Percentiles rank a stretch among this genome's conserved stretches.
Evolutionary conservation across 35 echinoderm and acorn worm species (phyloP).

Genomic region (Lytechinus variegatus): DNA sequence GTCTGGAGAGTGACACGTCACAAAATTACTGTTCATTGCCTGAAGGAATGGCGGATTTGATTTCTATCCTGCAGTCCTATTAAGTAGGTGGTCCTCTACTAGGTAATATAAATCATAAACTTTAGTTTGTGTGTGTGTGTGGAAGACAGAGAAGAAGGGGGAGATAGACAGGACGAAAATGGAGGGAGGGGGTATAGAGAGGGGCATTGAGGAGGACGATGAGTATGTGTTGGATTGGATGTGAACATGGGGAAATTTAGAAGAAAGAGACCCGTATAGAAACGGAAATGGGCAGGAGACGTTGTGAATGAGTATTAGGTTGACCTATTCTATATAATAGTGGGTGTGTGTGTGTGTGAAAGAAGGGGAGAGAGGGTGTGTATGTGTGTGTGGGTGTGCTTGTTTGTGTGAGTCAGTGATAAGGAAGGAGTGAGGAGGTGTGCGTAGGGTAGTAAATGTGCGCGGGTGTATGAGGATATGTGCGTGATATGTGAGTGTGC

Average conservation of each 20-base stretch:
- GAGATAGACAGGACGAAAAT: neutral
- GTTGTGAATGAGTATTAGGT: too few relatives aligned
- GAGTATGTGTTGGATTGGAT: too few relatives aligned
- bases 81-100: constrained; percentile 16
- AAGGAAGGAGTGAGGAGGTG: neutral
- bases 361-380: too few relatives aligned
- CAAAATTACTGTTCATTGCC: neutral
- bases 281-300: too few relatives aligned
- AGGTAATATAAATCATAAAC: neutral
- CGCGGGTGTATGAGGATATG: too few relatives aligned
- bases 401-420: neutral
- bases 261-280: too few relatives aligned
- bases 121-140: neutral
- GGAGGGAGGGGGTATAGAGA: neutral
- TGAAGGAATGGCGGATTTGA: neutral
- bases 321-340: too few relatives aligned
- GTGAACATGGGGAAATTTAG: too few relatives aligned
- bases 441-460: too few relatives aligned
- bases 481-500: too few relatives aligned
- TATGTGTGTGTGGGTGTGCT: too few relatives aligned
- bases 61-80: neutral
- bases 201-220: neutral
- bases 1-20: constrained; percentile 24
- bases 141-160: neutral
- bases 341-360: too few relatives aligned